Evolutionary conservation across 2,113 vertebrate species (phyloP).

Genomic region (Mormyrus lacerda): DNA sequence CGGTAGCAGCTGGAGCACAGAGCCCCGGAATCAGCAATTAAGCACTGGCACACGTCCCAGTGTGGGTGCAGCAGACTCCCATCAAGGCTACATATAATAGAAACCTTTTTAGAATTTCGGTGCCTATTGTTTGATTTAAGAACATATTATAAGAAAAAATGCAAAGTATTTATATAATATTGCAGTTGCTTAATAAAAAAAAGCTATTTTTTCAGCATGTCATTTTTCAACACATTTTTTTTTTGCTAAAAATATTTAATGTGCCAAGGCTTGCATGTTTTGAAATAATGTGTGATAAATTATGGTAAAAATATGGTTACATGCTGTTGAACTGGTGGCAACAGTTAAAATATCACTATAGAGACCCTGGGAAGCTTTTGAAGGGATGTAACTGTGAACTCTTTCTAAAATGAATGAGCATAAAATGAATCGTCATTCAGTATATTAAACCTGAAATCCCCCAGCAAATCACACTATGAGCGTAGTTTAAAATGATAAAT

Average conservation of each 20-base stretch:
- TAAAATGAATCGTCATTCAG: neutral
- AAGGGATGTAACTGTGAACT: neutral
- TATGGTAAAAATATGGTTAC: neutral
- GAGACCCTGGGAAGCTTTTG: neutral
- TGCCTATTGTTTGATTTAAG: neutral
- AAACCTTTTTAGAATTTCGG: neutral
- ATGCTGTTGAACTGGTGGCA: neutral
- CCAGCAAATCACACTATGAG: neutral
- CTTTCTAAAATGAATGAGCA: neutral
- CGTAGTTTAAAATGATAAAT: neutral
- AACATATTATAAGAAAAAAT: neutral
- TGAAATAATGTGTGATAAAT: neutral
- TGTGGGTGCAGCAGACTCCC: neutral
- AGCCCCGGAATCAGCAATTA: constrained; percentile 33
- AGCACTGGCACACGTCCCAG: neutral
- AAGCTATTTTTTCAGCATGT: neutral
- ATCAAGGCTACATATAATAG: neutral
- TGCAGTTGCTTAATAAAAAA: neutral
- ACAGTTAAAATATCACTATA: neutral
- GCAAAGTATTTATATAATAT: neutral
- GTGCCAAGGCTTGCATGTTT: neutral
- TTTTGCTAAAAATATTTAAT: neutral
- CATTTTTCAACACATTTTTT: neutral
- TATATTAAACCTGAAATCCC: neutral
- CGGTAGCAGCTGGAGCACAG: constrained; percentile 24